These are phyloP conservation scores for Microplitis demolitor DNA, from an alignment of 1,140 invertebrate genomes.

Conservation along the genomic window DNA sequence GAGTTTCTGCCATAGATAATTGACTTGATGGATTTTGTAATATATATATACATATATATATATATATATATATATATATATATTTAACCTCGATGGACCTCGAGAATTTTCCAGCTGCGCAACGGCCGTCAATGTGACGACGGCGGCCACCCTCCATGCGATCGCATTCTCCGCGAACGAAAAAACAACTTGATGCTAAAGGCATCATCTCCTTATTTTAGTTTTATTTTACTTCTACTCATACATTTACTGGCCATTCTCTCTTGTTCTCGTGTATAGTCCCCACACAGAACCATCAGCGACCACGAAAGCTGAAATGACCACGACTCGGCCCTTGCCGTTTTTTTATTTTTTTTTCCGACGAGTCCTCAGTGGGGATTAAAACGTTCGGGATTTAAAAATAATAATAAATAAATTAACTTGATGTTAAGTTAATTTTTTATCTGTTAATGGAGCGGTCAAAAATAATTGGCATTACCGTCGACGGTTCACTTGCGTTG, in stretches of 20 bases:
- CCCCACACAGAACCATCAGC: too few relatives aligned
- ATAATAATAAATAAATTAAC: too few relatives aligned
- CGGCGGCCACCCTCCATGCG: conserved; percentile 54
- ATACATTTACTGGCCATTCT: not conserved
- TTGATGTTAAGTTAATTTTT: too few relatives aligned
- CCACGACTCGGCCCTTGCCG: too few relatives aligned
- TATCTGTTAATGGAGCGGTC: too few relatives aligned
- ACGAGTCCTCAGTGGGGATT: conserved; percentile 6
- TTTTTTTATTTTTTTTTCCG: conserved; percentile 11
- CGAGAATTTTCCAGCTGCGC: conserved; percentile 57
- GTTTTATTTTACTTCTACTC: conserved; percentile 7
- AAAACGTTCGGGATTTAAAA: not conserved
- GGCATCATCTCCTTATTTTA: conserved; percentile 8
- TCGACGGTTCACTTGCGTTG: conserved; percentile 19
- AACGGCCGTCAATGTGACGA: conserved; percentile 56
- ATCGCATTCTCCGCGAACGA: conserved; percentile 36
- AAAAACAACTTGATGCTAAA: conserved; percentile 35
- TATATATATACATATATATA: too few relatives aligned
- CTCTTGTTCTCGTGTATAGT: not conserved
- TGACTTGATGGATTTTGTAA: too few relatives aligned
- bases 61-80: too few relatives aligned
- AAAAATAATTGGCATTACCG: too few relatives aligned
- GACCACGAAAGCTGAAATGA: too few relatives aligned
- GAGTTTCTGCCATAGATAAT: too few relatives aligned
- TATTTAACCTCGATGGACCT: not conserved